Evolutionary conservation across 2,888 invertebrate species (phyloP).

Genomic region (Calephelis perditalis): DNA sequence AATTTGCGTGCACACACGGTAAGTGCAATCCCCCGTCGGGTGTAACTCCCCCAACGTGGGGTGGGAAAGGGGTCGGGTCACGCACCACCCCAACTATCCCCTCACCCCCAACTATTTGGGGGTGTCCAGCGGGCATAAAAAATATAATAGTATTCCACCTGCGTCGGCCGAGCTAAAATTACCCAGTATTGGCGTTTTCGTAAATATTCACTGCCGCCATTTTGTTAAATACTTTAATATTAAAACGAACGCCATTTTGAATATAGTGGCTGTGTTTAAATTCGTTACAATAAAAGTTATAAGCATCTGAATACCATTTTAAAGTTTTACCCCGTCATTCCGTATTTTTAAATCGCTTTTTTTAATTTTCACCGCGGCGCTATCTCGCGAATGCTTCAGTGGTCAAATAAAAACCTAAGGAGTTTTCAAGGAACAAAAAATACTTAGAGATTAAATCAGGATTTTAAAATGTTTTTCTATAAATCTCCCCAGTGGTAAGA

Average conservation of each 20-base stretch:
- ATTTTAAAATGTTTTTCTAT: too few relatives aligned
- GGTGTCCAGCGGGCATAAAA: slow-evolving; percentile 66
- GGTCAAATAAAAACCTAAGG: slow-evolving; percentile 78
- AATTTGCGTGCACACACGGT: slow-evolving; percentile 73
- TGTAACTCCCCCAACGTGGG: slow-evolving; percentile 28
- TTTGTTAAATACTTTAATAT: slow-evolving; percentile 49
- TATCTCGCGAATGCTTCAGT: slow-evolving; percentile 77
- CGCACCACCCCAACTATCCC: slow-evolving; percentile 59
- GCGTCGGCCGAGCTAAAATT: slow-evolving; percentile 51
- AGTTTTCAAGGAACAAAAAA: slow-evolving; percentile 56
- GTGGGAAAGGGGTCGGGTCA: slow-evolving; percentile 47
- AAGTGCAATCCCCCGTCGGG: slow-evolving; percentile 46
- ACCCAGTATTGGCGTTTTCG: slow-evolving; percentile 62
- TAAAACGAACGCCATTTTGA: slow-evolving; percentile 30
- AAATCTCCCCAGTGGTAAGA: too few relatives aligned
- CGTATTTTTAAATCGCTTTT: slow-evolving; percentile 53
- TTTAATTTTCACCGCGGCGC: slow-evolving; percentile 74
- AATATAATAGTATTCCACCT: slow-evolving; percentile 73
- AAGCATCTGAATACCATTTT: slow-evolving; percentile 27
- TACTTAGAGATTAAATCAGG: slow-evolving; percentile 28
- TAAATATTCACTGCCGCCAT: slow-evolving; percentile 60
- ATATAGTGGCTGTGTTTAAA: slow-evolving; percentile 17
- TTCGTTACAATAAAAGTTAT: slow-evolving; percentile 32
- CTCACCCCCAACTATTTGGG: slow-evolving; percentile 66
- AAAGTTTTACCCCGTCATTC: slow-evolving; percentile 44